Evolutionary conservation across 2,888 invertebrate species (phyloP).

Genomic region (Watsonalla cultraria): DNA sequence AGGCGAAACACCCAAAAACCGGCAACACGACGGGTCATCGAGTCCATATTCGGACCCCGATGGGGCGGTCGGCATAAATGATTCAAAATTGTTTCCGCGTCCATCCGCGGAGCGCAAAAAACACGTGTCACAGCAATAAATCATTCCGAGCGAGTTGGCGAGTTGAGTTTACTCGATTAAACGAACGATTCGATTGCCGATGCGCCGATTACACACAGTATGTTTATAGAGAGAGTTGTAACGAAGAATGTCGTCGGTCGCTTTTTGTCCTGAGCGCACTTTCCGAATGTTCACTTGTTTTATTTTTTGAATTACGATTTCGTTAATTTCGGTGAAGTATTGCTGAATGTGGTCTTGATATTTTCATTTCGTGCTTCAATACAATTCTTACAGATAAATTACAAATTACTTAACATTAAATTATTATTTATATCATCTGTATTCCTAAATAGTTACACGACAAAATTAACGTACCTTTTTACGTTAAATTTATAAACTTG

Average conservation of each 20-base stretch:
- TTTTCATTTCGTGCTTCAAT: not conserved
- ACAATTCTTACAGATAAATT: too few relatives aligned
- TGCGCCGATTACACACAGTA: slow-evolving; percentile 59
- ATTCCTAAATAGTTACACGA: too few relatives aligned
- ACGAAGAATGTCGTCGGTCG: slow-evolving; percentile 62
- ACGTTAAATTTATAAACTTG: too few relatives aligned
- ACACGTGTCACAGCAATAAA: slow-evolving; percentile 75
- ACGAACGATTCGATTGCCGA: slow-evolving; percentile 69
- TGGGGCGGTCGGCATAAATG: slow-evolving; percentile 72
- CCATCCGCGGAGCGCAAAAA: slow-evolving; percentile 61
- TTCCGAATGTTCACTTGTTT: slow-evolving; percentile 24
- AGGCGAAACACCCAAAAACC: slow-evolving; percentile 58
- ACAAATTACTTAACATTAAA: too few relatives aligned
- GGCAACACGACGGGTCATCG: slow-evolving; percentile 38
- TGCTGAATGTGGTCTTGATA: slow-evolving; percentile 14
- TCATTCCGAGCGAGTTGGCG: slow-evolving; percentile 57
- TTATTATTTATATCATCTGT: too few relatives aligned
- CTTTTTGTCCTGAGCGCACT: slow-evolving; percentile 45
- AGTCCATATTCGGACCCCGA: slow-evolving; percentile 49
- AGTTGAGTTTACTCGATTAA: slow-evolving; percentile 72
- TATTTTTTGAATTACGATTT: slow-evolving; percentile 36
- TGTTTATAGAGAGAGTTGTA: slow-evolving; percentile 69
- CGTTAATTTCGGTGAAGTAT: slow-evolving; percentile 32
- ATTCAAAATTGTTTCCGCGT: slow-evolving; percentile 75
- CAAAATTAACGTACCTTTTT: too few relatives aligned